These are phyloP conservation scores for Drosophila pseudoobscura DNA, from an alignment of 1,140 invertebrate species.

Conservation along the genomic window DNA sequence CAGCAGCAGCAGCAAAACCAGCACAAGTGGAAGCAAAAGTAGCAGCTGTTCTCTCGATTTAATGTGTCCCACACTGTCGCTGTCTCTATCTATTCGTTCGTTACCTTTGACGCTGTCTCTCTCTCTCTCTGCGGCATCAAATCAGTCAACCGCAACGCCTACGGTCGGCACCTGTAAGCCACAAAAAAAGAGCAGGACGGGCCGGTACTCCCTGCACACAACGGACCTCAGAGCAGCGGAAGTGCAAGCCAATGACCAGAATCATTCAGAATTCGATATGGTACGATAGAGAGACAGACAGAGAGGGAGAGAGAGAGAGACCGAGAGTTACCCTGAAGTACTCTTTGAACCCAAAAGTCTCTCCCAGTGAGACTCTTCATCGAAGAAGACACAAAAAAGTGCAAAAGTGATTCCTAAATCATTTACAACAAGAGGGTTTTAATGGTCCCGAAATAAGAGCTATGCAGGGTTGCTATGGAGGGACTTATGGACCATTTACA, in stretches of 20 bases:
- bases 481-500: too few relatives aligned
- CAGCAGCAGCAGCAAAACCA: conserved; percentile 39
- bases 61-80: conserved; percentile 10
- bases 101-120: neutral
- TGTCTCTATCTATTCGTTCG: conserved; percentile 26
- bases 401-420: too few relatives aligned
- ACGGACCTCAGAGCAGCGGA: conserved; percentile 47
- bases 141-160: conserved; percentile 30
- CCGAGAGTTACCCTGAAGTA: too few relatives aligned
- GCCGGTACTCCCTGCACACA: conserved; percentile 14
- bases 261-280: conserved; percentile 69
- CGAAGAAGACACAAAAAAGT: too few relatives aligned
- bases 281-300: conserved; percentile 1
- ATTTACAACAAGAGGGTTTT: too few relatives aligned
- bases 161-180: conserved; percentile 61
- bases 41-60: conserved; percentile 48
- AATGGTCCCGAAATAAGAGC: too few relatives aligned
- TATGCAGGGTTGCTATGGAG: too few relatives aligned
- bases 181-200: too few relatives aligned
- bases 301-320: too few relatives aligned
- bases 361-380: neutral
- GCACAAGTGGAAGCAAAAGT: conserved; percentile 14
- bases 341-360: too few relatives aligned
- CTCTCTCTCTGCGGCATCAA: neutral
- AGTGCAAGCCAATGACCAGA: conserved; percentile 75